Percentiles rank a stretch among this genome's conserved stretches.
Conservation (phyloP, 2,113 vertebrate species). For the Anarrhichthys ocellatus region DNA sequence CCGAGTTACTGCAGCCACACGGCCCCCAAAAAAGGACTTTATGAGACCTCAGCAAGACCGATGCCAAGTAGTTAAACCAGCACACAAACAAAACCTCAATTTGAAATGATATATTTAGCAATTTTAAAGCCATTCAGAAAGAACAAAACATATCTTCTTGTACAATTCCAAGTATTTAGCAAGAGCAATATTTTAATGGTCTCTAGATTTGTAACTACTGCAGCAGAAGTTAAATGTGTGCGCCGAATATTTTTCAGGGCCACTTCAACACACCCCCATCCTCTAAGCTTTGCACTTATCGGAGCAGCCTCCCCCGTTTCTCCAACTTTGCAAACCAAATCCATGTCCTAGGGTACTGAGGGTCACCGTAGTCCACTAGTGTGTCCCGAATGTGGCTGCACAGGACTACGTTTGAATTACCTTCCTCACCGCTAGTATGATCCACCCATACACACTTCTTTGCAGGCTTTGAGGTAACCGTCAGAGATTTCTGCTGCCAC, state of each 20-base stretch:
- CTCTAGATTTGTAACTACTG: not conserved
- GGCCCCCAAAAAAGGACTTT: not conserved
- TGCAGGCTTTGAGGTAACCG: not conserved
- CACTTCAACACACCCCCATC: not conserved
- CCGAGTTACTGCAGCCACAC: conserved; percentile 2
- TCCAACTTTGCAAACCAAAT: conserved; percentile 38
- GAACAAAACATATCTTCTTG: not conserved
- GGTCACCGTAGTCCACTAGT: not conserved
- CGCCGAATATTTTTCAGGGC: not conserved
- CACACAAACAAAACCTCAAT: not conserved
- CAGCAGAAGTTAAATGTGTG: not conserved
- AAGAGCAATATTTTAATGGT: not conserved
- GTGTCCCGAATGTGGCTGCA: not conserved
- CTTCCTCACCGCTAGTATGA: not conserved
- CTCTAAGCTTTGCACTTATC: not conserved
- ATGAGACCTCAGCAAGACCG: not conserved
- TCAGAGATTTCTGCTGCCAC: not conserved
- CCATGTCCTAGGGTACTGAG: not conserved
- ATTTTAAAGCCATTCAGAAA: not conserved
- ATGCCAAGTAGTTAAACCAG: conserved; percentile 2
- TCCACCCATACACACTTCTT: not conserved
- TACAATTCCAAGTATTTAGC: not conserved
- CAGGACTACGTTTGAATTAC: not conserved
- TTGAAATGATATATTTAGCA: not conserved
- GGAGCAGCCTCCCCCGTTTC: not conserved